phyloP scores from a whole-genome alignment of 2,797 vertebrate genomes.

The Corythornis leucogaster region DNA sequence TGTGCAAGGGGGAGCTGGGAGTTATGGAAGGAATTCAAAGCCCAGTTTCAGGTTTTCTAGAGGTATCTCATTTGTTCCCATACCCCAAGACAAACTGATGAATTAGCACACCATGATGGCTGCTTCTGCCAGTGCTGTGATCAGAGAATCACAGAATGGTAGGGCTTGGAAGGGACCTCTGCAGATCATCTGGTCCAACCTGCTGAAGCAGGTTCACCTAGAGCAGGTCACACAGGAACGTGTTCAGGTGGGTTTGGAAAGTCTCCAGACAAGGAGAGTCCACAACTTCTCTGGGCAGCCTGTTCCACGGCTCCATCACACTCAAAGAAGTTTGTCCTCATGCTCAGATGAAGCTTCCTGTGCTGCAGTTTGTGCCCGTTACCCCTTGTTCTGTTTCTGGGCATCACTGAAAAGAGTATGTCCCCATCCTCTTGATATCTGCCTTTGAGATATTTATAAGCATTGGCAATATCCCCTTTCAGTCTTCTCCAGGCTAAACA shows the following conservation, averaged over 20 bases:
- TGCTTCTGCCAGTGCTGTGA: not conserved
- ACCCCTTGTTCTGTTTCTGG: not conserved
- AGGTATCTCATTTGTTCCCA: not conserved
- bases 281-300: not conserved
- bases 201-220: not conserved
- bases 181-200: not conserved
- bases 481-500: not conserved
- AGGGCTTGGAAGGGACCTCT: not conserved
- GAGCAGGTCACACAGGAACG: not conserved
- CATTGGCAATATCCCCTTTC: not conserved
- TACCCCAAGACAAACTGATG: accelerated
- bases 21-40: not conserved
- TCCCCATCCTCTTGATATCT: not conserved
- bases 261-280: not conserved
- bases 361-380: not conserved
- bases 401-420: not conserved
- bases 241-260: not conserved
- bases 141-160: not conserved
- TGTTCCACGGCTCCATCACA: not conserved
- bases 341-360: not conserved
- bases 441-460: not conserved
- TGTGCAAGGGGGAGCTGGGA: not conserved
- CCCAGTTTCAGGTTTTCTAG: not conserved
- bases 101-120: not conserved
- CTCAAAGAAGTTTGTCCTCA: not conserved